Evolutionary conservation across 2,113 vertebrate genomes (phyloP).

Genomic region (Campylomormyrus numenius): DNA sequence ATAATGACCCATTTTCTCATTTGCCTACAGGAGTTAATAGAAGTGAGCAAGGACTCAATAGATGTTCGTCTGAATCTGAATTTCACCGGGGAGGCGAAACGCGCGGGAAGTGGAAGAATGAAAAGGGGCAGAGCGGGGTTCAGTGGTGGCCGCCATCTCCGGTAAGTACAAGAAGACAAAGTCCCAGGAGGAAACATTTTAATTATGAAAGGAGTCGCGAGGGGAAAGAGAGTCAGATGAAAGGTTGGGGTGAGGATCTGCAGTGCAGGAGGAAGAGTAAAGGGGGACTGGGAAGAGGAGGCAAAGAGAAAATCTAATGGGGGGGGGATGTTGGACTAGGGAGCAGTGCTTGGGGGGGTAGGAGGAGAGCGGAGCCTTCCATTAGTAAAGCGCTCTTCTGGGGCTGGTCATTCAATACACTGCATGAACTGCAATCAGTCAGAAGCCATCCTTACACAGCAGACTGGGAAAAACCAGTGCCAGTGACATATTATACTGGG

Average conservation of each 20-base stretch:
- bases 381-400: not conserved
- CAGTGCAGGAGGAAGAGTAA: not conserved
- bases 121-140: not conserved
- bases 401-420: not conserved
- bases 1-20: not conserved
- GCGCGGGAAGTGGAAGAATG: not conserved
- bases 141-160: not conserved
- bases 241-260: not conserved
- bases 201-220: not conserved
- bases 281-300: not conserved
- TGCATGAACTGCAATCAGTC: not conserved
- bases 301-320: not conserved
- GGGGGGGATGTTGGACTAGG: not conserved
- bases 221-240: not conserved
- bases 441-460: not conserved
- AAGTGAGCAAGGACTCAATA: not conserved
- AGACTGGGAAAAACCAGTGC: not conserved
- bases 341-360: not conserved
- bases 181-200: conserved; percentile 3
- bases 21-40: not conserved
- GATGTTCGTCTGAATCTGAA: not conserved
- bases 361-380: not conserved
- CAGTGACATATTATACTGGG: not conserved
- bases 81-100: not conserved
- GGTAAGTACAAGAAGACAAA: conserved; percentile 4